Base-by-base conservation (phyloP, 2,797 vertebrate genomes). In the Acropternis orthonyx region DNA sequence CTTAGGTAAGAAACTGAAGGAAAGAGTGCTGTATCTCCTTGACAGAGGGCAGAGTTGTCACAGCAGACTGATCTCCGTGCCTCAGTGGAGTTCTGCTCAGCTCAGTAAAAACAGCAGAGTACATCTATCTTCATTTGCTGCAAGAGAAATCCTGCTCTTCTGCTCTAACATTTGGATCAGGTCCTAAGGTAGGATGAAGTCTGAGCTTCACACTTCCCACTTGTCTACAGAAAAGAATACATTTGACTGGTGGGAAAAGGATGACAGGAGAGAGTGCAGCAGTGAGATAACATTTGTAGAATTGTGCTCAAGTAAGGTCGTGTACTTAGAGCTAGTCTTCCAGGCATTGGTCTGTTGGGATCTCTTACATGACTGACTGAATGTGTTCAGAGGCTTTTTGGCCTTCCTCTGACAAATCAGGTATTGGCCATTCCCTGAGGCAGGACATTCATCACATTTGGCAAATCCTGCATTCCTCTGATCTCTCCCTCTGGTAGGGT, bases 71-170 rank as follows among this genome's bases (percentile, higher is more conserved):
- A 88, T 93, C 66, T 95, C 63, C 66, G 78, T 69, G 85, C 82
- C 83, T 83, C 90, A 39, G 36, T 84, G 81, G 81, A 87, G 61
- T 72, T 90, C 74, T 82, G n/a, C 44, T 90, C 67, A 75, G 74
- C 44, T 79, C 83, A 34, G 34, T 79, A 88, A 69, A 3, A 19
- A 95, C 73, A 27, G 43, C 39, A 95, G 56, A 93, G 24, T 65
- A 67, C 49, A 94, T 95, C 81, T 2, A 1, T 92, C 89, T 91
- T 94, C 68, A 92, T 96, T 96, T 92, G 23, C 63, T 82, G 59
- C n/a, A 71, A 69, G 36, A 92, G 78, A 94, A 91, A 93, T 61
- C 74, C 65, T 63, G 4, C 75, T 91, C 59, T 95, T 79, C 68
- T 65, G 17, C 27, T 77, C 44, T 89, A 78, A 92, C 30, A 46